A percentile compares a stretch with the other conserved stretches of the same genome.
These are phyloP conservation scores for Lamproptera curius DNA, from an alignment of 2,888 invertebrate genomes.

Conservation along the genomic window DNA sequence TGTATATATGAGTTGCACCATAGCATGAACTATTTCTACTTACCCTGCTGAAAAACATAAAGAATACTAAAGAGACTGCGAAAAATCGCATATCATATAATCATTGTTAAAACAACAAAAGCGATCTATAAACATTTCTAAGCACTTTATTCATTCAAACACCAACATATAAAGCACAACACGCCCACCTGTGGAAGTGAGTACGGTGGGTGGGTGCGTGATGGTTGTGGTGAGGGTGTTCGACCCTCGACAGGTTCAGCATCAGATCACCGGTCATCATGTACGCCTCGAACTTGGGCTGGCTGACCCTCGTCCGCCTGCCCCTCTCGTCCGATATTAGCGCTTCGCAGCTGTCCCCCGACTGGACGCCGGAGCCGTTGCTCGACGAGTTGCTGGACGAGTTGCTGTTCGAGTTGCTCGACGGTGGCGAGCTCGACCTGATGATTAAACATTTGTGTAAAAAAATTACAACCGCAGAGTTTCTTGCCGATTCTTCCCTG, in stretches of 20 bases:
- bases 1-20: no score
- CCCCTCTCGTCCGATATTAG: constrained; percentile 58
- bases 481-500: no score
- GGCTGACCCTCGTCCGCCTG: constrained; percentile 52
- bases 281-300: constrained; percentile 91
- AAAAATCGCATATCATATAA: no score
- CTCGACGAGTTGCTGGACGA: constrained; percentile 61
- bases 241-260: constrained; percentile 92
- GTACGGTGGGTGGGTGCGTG: constrained; percentile 71
- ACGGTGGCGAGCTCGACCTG: constrained; percentile 62
- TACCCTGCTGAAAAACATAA: no score
- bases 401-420: constrained; percentile 65
- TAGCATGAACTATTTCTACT: no score
- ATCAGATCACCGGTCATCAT: constrained; percentile 99
- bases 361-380: constrained; percentile 73
- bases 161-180: no score
- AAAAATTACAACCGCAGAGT: no score
- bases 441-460: no score
- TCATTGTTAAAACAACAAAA: no score
- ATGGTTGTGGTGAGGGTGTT: constrained; percentile 79
- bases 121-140: no score
- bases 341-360: constrained; percentile 72
- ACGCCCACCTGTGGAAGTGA: constrained; percentile 70
- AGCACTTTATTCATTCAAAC: no score
- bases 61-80: no score